These are phyloP conservation scores for Phoebastria nigripes DNA, from an alignment of 2,797 vertebrate species.

Conservation along the genomic window DNA sequence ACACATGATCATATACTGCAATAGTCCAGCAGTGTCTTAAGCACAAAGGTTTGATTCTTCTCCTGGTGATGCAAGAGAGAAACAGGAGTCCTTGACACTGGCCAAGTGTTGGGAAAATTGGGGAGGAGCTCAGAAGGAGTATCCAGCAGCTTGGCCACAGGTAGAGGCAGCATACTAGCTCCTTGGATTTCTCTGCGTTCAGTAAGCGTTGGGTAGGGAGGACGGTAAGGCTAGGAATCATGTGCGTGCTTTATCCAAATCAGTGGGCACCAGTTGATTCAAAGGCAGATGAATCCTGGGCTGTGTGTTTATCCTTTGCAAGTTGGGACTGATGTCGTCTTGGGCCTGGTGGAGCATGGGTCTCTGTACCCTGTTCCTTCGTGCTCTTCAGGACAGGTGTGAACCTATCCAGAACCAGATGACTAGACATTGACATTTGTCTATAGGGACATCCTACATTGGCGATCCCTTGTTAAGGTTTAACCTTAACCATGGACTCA, in stretches of 20 bases:
- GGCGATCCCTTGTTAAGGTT: neutral
- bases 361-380: neutral
- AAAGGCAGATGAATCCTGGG: neutral
- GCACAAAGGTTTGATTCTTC: neutral
- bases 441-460: neutral
- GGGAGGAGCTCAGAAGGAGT: neutral
- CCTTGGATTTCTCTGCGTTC: neutral
- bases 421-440: fast-evolving
- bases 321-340: neutral
- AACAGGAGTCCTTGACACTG: neutral
- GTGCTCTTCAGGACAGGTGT: neutral
- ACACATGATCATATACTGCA: neutral
- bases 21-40: neutral
- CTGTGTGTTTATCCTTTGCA: neutral
- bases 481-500: neutral
- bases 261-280: neutral
- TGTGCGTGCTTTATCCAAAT: neutral
- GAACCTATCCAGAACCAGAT: neutral
- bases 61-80: neutral
- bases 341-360: neutral
- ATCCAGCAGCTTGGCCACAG: neutral
- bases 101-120: neutral
- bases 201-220: neutral
- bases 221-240: neutral
- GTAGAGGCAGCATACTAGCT: neutral